These are phyloP conservation scores for Orchesellides sinensis DNA, from an alignment of 2,888 invertebrate species.

Conservation along the genomic window DNA sequence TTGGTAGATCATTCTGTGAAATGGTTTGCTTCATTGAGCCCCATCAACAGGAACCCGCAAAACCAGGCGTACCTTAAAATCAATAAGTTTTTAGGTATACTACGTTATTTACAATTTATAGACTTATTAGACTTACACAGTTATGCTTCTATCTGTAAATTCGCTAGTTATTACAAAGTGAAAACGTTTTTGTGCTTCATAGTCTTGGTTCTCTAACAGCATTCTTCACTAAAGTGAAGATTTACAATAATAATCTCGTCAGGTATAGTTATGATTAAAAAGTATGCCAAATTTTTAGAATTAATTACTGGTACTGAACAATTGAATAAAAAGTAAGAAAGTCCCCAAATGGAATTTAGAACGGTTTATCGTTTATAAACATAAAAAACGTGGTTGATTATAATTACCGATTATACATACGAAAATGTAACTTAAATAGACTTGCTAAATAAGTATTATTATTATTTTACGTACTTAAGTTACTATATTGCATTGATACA, in stretches of 20 bases:
- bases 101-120: conserved; percentile 24
- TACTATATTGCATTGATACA: conserved; percentile 51
- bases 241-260: conserved; percentile 11
- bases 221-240: conserved; percentile 22
- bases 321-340: too few species aligned
- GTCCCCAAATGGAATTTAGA: neutral
- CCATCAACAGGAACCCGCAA: conserved; percentile 36
- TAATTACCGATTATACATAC: neutral
- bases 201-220: conserved; percentile 43
- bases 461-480: conserved; percentile 18
- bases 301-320: too few species aligned
- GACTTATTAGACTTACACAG: neutral
- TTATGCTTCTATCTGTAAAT: neutral
- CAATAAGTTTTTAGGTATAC: conserved; percentile 11
- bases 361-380: neutral
- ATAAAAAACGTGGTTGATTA: neutral
- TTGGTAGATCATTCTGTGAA: conserved; percentile 69
- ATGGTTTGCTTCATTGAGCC: conserved; percentile 42
- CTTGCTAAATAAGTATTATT: conserved; percentile 48
- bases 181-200: neutral
- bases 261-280: neutral
- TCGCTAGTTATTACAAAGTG: neutral
- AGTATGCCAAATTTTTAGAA: neutral
- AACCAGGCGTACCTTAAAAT: conserved; percentile 40
- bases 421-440: conserved; percentile 42